phyloP scores from a whole-genome alignment of 2,113 vertebrate species.

The Phainopepla nitens region DNA sequence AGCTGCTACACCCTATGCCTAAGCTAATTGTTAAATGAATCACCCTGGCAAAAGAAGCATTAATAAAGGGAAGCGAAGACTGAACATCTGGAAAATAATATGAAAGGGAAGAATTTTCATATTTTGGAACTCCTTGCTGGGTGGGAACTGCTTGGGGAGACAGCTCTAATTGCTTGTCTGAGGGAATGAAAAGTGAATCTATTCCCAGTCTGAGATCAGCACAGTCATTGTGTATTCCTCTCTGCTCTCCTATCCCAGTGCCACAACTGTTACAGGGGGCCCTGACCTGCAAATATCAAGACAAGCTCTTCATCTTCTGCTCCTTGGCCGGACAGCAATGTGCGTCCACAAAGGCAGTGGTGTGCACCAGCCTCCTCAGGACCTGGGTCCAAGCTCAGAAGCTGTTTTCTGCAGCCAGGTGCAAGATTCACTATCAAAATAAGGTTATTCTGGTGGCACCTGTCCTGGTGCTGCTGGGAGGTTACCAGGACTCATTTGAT shows the following conservation, averaged over 20 bases:
- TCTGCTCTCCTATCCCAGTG: neutral
- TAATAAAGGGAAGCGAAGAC: conserved; percentile 32
- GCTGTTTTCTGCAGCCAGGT: neutral
- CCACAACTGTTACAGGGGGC: neutral
- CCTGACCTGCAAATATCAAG: neutral
- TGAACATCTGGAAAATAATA: conserved; percentile 61
- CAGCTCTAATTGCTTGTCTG: conserved; percentile 15
- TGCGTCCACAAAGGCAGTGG: neutral
- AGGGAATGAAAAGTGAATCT: neutral
- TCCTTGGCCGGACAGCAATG: neutral
- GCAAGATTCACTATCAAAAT: neutral
- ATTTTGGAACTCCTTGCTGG: conserved; percentile 28
- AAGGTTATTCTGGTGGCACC: neutral
- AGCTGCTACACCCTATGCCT: conserved; percentile 52
- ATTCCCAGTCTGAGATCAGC: neutral
- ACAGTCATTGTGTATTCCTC: neutral
- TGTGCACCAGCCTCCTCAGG: neutral
- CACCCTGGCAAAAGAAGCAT: conserved; percentile 32
- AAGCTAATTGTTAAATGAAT: conserved; percentile 57
- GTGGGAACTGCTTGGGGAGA: neutral
- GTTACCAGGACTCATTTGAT: neutral
- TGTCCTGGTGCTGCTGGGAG: neutral
- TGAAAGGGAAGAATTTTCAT: neutral
- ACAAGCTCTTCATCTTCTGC: neutral
- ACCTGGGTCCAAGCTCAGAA: neutral